Evolutionary conservation across 2,888 invertebrate species (phyloP), one percentile per base, ranked within the genome.

Genomic region (Rhodophaea formosa): DNA sequence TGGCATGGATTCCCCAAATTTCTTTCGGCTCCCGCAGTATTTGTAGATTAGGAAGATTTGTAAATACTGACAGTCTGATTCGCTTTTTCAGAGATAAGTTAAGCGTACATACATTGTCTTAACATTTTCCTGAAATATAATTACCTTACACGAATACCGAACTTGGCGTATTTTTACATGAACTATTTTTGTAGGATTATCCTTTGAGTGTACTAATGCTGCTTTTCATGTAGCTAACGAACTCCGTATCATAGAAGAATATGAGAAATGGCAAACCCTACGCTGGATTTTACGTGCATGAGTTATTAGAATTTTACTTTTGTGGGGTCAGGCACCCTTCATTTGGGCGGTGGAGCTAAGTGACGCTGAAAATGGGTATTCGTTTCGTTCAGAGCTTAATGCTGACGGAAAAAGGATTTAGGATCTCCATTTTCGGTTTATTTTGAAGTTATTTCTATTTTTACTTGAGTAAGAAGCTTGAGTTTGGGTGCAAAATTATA

Each of bases 221-320:
- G 72, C 77, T 79, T 77, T 75, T 73, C 76, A 72, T 73, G 70
- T 68, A 65, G 62, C 73, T 75, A 77, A 77, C 74, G 75, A 76
- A 76, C 69, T 65, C 64, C 59, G 15, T 49, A 39, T 63, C 67
- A 66, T 67, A 61, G 61, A 67, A 67, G 69, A 68, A 69, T 66
- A 67, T 65, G 65, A 56, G 29, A 42, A 15, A 30, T 15, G n/a
- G 53, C 30, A 56, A 56, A 56, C 35, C 35, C 30, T 17, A 46
- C 23, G 7, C 17, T n/a, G 32, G 46, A 17, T 47, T 56, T 39
- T 45, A 30, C 8, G 29, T 17, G 30, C 47, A 16, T 14, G 32
- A 32, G 32, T 35, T 51, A 32, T 51, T 51, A 32, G 35, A 51
- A 32, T 51, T 51, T 51, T 17, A 39, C 16, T 35, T 51, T 51